Percentiles rank a stretch among this genome's conserved stretches.
phyloP scores from a whole-genome alignment of 2,113 vertebrate species.

The Lophochroa leadbeateri region DNA sequence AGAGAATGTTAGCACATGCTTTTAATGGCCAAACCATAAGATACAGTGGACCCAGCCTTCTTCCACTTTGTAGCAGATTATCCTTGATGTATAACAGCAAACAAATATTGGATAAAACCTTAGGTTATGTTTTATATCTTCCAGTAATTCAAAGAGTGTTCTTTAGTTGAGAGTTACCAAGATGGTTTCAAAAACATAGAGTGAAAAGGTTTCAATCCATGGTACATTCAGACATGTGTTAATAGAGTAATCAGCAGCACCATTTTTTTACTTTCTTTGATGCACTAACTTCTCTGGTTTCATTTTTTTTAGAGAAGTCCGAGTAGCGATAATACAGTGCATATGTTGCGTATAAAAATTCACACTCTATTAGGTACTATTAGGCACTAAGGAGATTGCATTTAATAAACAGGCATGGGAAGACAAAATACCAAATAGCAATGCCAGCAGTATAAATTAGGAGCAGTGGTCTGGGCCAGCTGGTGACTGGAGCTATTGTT shows the following conservation, averaged over 20 bases:
- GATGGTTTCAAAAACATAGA: neutral
- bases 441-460: neutral
- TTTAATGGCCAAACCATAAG: neutral
- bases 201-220: neutral
- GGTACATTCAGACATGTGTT: neutral
- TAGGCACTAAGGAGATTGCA: neutral
- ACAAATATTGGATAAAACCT: neutral
- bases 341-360: neutral
- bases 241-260: neutral
- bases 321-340: neutral
- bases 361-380: neutral
- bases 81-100: neutral
- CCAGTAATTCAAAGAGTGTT: neutral
- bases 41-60: neutral
- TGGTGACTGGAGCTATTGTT: neutral
- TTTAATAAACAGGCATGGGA: neutral
- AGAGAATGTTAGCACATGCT: neutral
- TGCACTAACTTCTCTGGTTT: neutral
- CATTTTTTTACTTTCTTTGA: neutral
- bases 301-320: neutral
- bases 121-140: neutral
- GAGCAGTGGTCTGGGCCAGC: neutral
- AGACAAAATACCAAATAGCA: neutral
- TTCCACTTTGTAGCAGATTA: neutral
- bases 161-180: neutral